Conservation (phyloP, 2,797 vertebrate genomes). For the Phyllotis vaccarum region DNA sequence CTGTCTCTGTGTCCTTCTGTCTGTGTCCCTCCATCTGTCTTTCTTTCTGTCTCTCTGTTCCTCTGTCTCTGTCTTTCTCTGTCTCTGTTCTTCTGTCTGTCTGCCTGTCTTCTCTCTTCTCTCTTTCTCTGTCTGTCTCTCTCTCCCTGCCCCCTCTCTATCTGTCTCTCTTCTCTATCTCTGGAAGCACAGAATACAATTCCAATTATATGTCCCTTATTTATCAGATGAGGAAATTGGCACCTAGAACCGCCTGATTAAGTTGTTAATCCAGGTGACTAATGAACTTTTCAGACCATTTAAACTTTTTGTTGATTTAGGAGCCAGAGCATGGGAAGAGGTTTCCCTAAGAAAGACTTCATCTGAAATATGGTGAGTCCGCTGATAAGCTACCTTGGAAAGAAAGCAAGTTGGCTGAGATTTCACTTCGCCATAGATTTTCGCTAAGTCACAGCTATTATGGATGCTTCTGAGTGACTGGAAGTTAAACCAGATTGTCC, state of each 20-base stretch:
- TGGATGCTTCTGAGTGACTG: not conserved
- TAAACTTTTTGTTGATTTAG: not conserved
- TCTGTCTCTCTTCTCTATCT: not conserved
- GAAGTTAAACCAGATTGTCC: not conserved
- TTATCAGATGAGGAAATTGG: not conserved
- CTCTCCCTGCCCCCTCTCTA: too few species aligned
- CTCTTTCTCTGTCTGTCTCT: too few species aligned
- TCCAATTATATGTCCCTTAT: constrained; percentile 4
- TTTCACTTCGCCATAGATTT: not conserved
- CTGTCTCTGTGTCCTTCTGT: not conserved
- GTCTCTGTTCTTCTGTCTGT: too few species aligned
- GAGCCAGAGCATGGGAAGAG: not conserved
- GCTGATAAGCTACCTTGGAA: not conserved
- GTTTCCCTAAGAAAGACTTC: constrained; percentile 23
- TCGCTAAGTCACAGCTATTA: not conserved
- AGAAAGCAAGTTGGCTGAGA: not conserved
- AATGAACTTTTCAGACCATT: not conserved
- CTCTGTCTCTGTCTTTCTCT: too few species aligned
- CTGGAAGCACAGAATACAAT: not conserved
- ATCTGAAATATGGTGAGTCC: not conserved
- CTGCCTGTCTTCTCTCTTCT: not conserved
- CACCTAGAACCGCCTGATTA: not conserved
- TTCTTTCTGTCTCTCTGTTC: not conserved
- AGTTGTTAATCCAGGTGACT: not conserved
- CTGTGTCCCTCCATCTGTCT: not conserved